These are phyloP conservation scores for Rhynchopsitta pachyrhyncha DNA, from an alignment of 2,113 vertebrate genomes.

Conservation along the genomic window DNA sequence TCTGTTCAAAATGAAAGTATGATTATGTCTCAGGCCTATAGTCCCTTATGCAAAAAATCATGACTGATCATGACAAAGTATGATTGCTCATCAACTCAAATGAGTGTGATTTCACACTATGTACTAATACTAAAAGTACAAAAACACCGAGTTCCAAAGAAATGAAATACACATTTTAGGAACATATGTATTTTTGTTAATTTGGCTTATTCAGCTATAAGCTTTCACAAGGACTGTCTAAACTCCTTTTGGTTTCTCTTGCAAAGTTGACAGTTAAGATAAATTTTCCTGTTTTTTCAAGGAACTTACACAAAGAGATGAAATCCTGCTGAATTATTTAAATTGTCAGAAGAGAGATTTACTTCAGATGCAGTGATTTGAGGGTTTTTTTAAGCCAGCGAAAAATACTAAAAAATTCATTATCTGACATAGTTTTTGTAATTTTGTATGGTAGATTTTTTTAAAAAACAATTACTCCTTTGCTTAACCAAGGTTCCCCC, in stretches of 20 bases:
- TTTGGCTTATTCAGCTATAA: not conserved
- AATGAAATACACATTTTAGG: not conserved
- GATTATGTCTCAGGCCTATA: not conserved
- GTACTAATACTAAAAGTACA: slow-evolving; percentile 7
- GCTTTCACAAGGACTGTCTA: not conserved
- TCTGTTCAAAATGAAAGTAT: slow-evolving; percentile 10
- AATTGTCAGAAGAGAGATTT: not conserved
- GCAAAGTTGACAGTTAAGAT: not conserved
- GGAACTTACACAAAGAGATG: not conserved
- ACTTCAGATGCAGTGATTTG: not conserved
- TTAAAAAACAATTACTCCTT: not conserved
- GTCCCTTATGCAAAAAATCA: not conserved
- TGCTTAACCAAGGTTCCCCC: not conserved
- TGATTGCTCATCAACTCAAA: slow-evolving; percentile 7
- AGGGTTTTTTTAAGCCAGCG: not conserved
- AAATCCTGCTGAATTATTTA: not conserved
- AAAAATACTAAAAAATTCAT: not conserved
- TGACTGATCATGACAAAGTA: not conserved
- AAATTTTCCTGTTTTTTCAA: not conserved
- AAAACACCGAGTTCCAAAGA: not conserved
- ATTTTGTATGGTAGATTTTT: not conserved
- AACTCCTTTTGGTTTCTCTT: not conserved
- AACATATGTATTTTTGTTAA: not conserved
- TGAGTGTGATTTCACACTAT: not conserved
- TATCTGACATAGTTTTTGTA: not conserved